These are phyloP conservation scores for Clarias laeviceps DNA, from an alignment of 2,797 vertebrate species.

Conservation along the genomic window DNA sequence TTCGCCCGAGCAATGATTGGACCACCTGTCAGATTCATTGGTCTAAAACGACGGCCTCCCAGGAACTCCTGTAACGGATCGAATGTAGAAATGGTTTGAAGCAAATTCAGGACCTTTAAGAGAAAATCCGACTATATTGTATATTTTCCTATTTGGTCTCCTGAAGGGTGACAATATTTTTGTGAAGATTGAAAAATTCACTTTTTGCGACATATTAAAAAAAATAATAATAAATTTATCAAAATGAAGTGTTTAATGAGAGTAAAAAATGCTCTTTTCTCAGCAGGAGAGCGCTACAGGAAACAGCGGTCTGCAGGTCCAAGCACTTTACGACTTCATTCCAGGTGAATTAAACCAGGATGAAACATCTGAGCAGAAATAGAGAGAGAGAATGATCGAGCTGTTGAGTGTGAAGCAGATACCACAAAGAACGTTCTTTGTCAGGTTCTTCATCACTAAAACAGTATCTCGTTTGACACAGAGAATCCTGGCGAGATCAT, in stretches of 20 bases:
- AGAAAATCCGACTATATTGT: background rate
- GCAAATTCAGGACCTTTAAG: background rate
- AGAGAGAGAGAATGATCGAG: background rate
- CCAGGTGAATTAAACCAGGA: constrained; percentile 64
- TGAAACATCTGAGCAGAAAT: background rate
- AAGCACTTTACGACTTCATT: constrained; percentile 85
- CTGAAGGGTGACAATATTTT: background rate
- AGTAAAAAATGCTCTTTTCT: constrained; percentile 9
- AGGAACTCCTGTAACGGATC: too few relatives aligned
- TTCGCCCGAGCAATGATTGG: too few relatives aligned
- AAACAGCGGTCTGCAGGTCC: constrained; percentile 72
- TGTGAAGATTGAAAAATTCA: background rate
- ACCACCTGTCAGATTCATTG: too few relatives aligned
- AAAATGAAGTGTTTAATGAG: background rate
- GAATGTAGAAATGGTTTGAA: too few relatives aligned
- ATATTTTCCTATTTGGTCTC: background rate
- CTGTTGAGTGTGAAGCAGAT: background rate
- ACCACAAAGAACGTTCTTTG: background rate
- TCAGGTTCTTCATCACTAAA: background rate
- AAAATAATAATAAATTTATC: too few relatives aligned
- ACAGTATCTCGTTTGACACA: constrained; percentile 57
- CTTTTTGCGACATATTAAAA: background rate
- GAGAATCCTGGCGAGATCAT: constrained; percentile 85
- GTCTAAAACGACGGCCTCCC: too few relatives aligned
- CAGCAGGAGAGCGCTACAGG: constrained; percentile 55